Percentiles rank a stretch among this genome's conserved stretches.
phyloP scores from a whole-genome alignment of 92 coral and sea anemone genomes.

The Pocillopora grandis region DNA sequence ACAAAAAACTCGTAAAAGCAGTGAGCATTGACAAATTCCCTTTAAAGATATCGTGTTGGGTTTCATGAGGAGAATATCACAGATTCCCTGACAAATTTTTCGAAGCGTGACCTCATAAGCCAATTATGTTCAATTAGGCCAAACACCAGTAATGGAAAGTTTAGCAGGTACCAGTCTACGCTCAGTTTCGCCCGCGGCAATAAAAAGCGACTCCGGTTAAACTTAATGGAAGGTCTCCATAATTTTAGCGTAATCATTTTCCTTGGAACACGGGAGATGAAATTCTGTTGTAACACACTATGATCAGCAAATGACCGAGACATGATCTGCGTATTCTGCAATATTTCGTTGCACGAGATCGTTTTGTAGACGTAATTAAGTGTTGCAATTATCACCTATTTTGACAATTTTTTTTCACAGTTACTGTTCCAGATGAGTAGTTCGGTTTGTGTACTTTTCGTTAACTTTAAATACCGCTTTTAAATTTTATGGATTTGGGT shows the following conservation, averaged over 20 bases:
- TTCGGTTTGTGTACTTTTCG: background rate
- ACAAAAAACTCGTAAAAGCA: background rate
- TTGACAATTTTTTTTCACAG: background rate
- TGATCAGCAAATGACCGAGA: background rate
- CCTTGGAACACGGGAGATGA: too few species aligned
- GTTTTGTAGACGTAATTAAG: conserved; percentile 5
- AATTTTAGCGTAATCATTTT: too few species aligned
- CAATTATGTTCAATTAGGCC: conserved; percentile 35
- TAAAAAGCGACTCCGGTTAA: background rate
- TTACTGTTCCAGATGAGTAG: conserved; percentile 8
- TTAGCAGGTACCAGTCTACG: conserved; percentile 6
- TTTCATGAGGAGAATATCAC: background rate
- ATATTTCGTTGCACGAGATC: background rate
- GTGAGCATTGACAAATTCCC: background rate
- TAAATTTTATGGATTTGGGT: background rate
- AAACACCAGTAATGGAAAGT: conserved; percentile 2
- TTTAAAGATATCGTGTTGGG: background rate
- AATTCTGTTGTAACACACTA: background rate
- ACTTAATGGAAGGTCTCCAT: background rate
- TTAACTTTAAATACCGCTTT: background rate
- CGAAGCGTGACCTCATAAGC: conserved; percentile 44
- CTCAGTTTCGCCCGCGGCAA: background rate
- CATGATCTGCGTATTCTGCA: background rate
- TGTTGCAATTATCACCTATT: conserved; percentile 13
- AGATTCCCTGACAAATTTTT: background rate